A percentile compares a stretch with the other conserved stretches of the same genome.
Evolutionary conservation across 2,888 invertebrate genomes (phyloP).

Genomic region (Anthoptus insignis): DNA sequence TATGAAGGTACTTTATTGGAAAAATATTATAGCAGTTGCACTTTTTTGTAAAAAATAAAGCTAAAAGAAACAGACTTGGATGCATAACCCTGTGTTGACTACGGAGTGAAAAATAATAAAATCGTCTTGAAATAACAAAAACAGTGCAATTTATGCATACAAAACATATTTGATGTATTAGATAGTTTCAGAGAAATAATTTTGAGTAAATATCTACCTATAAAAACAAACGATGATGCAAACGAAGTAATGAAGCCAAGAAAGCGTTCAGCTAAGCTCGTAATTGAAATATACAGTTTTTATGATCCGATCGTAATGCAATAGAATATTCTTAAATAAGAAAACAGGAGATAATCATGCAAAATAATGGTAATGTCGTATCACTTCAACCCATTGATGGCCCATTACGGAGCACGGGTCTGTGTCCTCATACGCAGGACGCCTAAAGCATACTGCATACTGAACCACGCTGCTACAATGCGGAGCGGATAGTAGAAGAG

Average conservation of each 20-base stretch:
- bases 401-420: too few species aligned
- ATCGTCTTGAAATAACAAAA: neutral
- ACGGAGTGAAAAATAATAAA: neutral
- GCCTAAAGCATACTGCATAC: too few species aligned
- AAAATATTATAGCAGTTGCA: too few species aligned
- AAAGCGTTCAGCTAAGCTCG: constrained; percentile 1
- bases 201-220: constrained; percentile 1
- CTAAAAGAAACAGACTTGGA: neutral
- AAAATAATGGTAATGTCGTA: too few species aligned
- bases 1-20: too few species aligned
- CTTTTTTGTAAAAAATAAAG: too few species aligned
- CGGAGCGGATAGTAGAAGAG: too few species aligned
- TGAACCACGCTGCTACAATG: too few species aligned
- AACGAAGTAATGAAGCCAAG: neutral
- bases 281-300: constrained; percentile 9
- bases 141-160: constrained; percentile 5
- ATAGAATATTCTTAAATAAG: neutral
- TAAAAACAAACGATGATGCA: constrained; percentile 6
- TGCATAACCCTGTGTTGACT: neutral
- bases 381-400: too few species aligned
- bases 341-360: too few species aligned
- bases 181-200: neutral
- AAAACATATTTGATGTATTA: constrained; percentile 1
- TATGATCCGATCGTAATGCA: constrained; percentile 3
- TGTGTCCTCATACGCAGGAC: too few species aligned